phyloP scores from a whole-genome alignment of 2,797 vertebrate genomes.

The Chloroceryle inda region DNA sequence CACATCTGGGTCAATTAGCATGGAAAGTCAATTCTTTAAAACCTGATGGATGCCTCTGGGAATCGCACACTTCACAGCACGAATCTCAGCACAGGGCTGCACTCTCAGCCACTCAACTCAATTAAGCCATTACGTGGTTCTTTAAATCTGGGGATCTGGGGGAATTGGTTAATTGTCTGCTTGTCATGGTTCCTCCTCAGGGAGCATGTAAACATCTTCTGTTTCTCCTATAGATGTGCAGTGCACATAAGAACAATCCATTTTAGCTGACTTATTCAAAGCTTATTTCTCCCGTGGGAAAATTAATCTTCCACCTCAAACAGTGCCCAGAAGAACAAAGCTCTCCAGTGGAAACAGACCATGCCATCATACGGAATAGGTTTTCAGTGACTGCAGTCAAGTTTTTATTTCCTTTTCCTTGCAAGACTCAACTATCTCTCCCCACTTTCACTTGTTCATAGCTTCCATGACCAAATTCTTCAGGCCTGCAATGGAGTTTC shows the following conservation, averaged over 20 bases:
- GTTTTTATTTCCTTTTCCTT: constrained; percentile 29
- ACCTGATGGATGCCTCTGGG: constrained; percentile 71
- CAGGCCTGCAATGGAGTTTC: not conserved
- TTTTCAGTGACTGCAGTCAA: not conserved
- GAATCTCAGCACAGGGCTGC: constrained; percentile 23
- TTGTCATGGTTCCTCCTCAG: constrained; percentile 72
- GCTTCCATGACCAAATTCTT: not conserved
- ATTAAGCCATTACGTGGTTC: constrained; percentile 73
- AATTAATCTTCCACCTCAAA: constrained; percentile 69
- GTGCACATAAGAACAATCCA: constrained; percentile 44
- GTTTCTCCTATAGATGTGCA: constrained; percentile 54
- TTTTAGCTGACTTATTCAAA: constrained; percentile 69
- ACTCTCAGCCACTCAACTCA: constrained; percentile 68
- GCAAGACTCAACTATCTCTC: not conserved
- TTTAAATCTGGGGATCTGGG: constrained; percentile 42
- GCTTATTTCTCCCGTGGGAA: constrained; percentile 71
- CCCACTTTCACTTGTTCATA: not conserved
- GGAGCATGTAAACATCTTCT: constrained; percentile 67
- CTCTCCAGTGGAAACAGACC: constrained; percentile 22
- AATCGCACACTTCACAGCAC: constrained; percentile 61
- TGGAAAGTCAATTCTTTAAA: constrained; percentile 73
- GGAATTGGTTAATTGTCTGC: constrained; percentile 73
- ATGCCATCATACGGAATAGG: not conserved
- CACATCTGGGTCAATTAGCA: constrained; percentile 75
- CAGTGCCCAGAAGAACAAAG: constrained; percentile 31